phyloP scores from a whole-genome alignment of 1,140 invertebrate species.

The Drosophila auraria region DNA sequence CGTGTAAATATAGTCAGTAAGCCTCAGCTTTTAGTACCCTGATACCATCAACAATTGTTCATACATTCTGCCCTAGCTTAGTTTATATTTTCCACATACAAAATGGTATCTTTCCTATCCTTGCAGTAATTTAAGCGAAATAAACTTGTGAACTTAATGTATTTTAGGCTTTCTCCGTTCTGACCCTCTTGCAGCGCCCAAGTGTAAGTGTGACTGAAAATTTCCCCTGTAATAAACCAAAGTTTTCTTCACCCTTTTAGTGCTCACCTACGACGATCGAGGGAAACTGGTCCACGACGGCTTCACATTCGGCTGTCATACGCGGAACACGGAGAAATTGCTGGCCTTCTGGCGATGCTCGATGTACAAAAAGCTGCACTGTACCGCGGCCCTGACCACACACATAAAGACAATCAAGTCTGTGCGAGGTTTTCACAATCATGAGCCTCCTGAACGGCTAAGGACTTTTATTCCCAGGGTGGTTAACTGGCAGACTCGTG shows the following conservation, averaged over 20 bases:
- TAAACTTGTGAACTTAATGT: slow-evolving; percentile 50
- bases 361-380: slow-evolving; percentile 58
- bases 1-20: slow-evolving; percentile 2
- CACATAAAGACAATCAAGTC: slow-evolving; percentile 50
- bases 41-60: neutral
- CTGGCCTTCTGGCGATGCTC: slow-evolving; percentile 71
- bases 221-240: neutral
- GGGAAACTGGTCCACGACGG: slow-evolving; percentile 68
- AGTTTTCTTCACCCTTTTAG: slow-evolving; percentile 22
- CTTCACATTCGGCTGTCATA: slow-evolving; percentile 57
- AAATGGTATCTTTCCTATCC: neutral
- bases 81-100: neutral
- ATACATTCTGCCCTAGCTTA: neutral
- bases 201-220: slow-evolving; percentile 20
- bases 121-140: slow-evolving; percentile 31
- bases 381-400: slow-evolving; percentile 58
- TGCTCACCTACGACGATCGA: slow-evolving; percentile 67
- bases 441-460: slow-evolving; percentile 42
- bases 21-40: neutral
- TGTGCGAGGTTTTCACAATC: slow-evolving; percentile 60
- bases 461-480: slow-evolving; percentile 65
- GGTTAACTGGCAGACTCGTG: neutral
- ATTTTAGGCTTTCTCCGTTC: neutral
- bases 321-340: slow-evolving; percentile 38
- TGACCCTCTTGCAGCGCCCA: slow-evolving; percentile 4